phyloP scores from a whole-genome alignment of 2,797 vertebrate species.

The Protosalanx chinensis region DNA sequence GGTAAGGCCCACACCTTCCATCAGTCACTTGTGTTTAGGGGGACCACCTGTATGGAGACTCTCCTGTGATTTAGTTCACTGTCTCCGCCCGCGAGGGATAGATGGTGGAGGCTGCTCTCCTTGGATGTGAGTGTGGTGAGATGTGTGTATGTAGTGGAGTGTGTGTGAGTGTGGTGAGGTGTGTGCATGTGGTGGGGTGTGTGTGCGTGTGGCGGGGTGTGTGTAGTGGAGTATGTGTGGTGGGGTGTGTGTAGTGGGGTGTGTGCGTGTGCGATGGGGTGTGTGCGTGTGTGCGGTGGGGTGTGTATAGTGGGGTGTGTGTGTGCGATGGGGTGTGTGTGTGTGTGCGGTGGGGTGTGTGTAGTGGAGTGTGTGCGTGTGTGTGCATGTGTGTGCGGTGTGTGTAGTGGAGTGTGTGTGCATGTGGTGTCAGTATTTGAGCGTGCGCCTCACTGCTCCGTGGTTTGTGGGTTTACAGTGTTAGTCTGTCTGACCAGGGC shows the following conservation, averaged over 20 bases:
- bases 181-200: background rate
- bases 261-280: background rate
- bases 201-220: background rate
- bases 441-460: background rate
- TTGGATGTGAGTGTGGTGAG: too few species aligned
- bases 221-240: constrained; percentile 9
- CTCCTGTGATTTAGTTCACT: background rate
- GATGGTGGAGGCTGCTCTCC: background rate
- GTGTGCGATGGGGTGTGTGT: constrained; percentile 11
- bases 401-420: background rate
- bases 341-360: background rate
- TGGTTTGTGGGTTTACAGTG: background rate
- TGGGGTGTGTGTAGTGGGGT: background rate
- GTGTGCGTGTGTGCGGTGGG: constrained; percentile 1
- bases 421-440: background rate
- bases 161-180: constrained; percentile 16
- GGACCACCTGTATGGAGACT: background rate
- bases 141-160: background rate
- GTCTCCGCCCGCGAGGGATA: background rate
- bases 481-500: constrained; percentile 31
- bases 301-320: background rate
- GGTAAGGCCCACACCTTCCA: background rate
- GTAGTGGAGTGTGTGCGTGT: background rate
- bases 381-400: background rate
- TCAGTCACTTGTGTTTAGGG: background rate